These are phyloP conservation scores for Acanthopleura granulata DNA, from an alignment of 2,888 invertebrate species.

Conservation along the genomic window DNA sequence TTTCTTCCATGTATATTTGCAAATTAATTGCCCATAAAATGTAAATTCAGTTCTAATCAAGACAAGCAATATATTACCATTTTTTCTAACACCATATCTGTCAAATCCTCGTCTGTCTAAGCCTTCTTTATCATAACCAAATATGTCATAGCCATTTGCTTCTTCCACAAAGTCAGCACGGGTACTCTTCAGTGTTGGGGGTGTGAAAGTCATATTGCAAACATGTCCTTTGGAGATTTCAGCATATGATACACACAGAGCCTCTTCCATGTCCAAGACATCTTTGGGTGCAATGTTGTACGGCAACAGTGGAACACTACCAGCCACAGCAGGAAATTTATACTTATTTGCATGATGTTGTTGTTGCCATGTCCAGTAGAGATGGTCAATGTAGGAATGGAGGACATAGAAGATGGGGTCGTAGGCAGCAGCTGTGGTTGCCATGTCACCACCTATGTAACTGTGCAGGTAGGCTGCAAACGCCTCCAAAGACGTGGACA, in stretches of 20 bases:
- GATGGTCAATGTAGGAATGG: constrained; percentile 58
- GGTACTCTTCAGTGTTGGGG: constrained; percentile 23
- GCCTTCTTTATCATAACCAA: constrained; percentile 55
- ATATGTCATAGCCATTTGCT: constrained; percentile 43
- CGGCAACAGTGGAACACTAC: constrained; percentile 60
- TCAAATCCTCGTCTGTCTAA: constrained; percentile 55
- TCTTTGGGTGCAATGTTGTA: constrained; percentile 56
- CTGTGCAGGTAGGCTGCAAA: constrained; percentile 55
- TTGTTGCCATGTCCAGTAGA: constrained; percentile 62
- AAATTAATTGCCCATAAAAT: too few species aligned
- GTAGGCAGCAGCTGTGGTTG: constrained; percentile 51
- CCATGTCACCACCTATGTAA: constrained; percentile 62
- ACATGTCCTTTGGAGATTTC: constrained; percentile 49
- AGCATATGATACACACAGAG: constrained; percentile 55
- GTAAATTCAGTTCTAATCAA: too few species aligned
- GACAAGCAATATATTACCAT: constrained; percentile 43
- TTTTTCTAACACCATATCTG: constrained; percentile 48
- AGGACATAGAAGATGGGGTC: constrained; percentile 60
- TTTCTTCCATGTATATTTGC: too few species aligned
- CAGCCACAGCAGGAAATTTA: constrained; percentile 55
- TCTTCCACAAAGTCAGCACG: constrained; percentile 32
- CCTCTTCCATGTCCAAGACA: constrained; percentile 51
- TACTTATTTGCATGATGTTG: constrained; percentile 42
- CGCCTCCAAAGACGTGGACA: constrained; percentile 57
- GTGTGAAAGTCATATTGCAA: constrained; percentile 43